A percentile compares a stretch with the other conserved stretches of the same genome.
Evolutionary conservation across 2,113 vertebrate species (phyloP).

Genomic region (Ceuthmochares aereus): DNA sequence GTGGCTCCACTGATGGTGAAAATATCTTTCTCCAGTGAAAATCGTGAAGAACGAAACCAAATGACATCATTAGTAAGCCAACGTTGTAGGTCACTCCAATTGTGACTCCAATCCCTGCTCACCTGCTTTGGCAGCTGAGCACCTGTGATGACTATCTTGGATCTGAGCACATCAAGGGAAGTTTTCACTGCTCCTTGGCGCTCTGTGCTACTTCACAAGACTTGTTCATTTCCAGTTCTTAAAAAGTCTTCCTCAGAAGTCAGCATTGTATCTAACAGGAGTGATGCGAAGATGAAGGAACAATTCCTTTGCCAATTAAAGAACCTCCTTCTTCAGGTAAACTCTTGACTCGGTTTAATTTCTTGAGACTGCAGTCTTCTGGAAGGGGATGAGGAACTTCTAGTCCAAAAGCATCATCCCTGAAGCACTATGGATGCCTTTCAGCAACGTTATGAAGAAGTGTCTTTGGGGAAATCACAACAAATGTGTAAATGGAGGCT

Average conservation of each 20-base stretch:
- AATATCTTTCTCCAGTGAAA: neutral
- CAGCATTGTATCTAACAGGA: neutral
- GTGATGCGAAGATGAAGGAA: neutral
- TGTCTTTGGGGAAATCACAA: neutral
- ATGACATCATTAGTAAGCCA: neutral
- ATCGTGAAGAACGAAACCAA: neutral
- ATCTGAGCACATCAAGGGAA: neutral
- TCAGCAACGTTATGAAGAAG: neutral
- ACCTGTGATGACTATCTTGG: rapidly evolving
- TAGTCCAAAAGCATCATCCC: neutral
- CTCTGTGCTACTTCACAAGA: neutral
- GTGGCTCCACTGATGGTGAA: neutral
- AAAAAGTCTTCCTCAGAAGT: neutral
- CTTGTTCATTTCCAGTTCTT: neutral
- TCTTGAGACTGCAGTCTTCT: neutral
- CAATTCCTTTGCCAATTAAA: neutral
- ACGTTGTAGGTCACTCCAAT: neutral
- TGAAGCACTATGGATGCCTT: neutral
- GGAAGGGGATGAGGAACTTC: neutral
- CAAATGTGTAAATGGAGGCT: neutral
- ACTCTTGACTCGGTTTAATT: neutral
- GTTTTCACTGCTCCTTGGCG: neutral
- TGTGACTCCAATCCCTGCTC: neutral
- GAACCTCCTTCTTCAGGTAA: neutral
- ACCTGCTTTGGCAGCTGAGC: neutral